Evolutionary conservation across 2,113 vertebrate genomes (phyloP).

Genomic region (Hydropotes inermis): DNA sequence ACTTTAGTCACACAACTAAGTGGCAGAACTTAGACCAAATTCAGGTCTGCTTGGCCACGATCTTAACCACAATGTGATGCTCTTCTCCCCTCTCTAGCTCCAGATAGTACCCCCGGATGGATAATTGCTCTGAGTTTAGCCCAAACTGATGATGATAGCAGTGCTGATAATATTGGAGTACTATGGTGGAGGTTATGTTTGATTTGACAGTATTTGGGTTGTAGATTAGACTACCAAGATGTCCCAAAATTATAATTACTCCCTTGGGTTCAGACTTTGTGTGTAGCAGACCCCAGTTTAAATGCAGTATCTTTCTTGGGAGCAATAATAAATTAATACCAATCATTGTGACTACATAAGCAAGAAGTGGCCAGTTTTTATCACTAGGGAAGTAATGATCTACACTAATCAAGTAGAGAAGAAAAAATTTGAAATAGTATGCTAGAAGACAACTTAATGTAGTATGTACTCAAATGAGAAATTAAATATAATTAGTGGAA

Average conservation of each 20-base stretch:
- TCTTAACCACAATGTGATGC: not conserved
- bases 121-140: not conserved
- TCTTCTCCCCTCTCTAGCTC: not conserved
- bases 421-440: not conserved
- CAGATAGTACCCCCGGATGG: not conserved
- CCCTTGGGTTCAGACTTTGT: not conserved
- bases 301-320: not conserved
- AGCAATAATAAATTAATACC: not conserved
- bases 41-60: not conserved
- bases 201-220: not conserved
- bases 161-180: not conserved
- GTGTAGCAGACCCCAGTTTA: not conserved
- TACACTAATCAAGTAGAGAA: not conserved
- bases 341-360: not conserved
- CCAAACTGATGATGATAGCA: not conserved
- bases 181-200: not conserved
- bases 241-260: not conserved
- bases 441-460: not conserved
- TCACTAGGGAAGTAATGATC: not conserved
- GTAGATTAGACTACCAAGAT: not conserved
- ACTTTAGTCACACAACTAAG: not conserved
- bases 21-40: not conserved
- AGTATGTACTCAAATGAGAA: not conserved
- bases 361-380: not conserved
- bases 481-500: conserved; percentile 13